Percentiles rank a stretch among this genome's conserved stretches.
These are phyloP conservation scores for Melanotaenia trifasciata DNA, from an alignment of 2,797 vertebrate genomes.

Conservation along the genomic window DNA sequence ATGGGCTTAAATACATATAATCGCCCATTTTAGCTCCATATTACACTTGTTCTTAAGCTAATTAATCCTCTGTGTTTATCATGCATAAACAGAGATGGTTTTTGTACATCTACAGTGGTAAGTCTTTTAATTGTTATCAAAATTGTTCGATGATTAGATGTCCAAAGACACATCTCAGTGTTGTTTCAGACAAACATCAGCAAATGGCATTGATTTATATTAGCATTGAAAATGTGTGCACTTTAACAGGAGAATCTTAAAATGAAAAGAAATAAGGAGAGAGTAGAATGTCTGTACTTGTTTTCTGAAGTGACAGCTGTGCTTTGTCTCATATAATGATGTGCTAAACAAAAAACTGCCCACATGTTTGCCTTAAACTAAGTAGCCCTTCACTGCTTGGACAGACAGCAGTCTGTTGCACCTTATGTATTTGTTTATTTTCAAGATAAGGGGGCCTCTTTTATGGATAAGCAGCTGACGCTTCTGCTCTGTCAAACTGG, in stretches of 20 bases:
- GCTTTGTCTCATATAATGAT: slow-evolving; percentile 69
- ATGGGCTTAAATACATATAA: slow-evolving; percentile 79
- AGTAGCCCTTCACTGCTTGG: slow-evolving; percentile 80
- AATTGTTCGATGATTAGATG: slow-evolving; percentile 49
- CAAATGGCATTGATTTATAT: slow-evolving; percentile 47
- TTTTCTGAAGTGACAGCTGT: slow-evolving; percentile 63
- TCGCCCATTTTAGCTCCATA: slow-evolving; percentile 79
- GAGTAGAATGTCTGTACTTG: slow-evolving; percentile 20
- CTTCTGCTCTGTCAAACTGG: slow-evolving; percentile 90
- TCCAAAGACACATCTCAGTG: slow-evolving; percentile 22
- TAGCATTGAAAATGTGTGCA: slow-evolving; percentile 5
- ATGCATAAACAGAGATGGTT: slow-evolving; percentile 73
- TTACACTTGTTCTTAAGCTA: slow-evolving; percentile 81
- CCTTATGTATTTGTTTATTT: slow-evolving; percentile 88
- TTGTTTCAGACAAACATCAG: slow-evolving; percentile 39
- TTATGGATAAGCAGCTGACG: slow-evolving; percentile 97
- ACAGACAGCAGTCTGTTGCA: slow-evolving; percentile 80
- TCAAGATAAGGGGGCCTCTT: slow-evolving; percentile 91
- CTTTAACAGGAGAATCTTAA: not conserved
- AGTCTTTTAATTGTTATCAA: slow-evolving; percentile 47
- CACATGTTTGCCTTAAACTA: slow-evolving; percentile 80
- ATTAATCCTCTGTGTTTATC: slow-evolving; percentile 81
- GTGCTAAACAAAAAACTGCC: slow-evolving; percentile 74
- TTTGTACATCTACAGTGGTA: slow-evolving; percentile 56
- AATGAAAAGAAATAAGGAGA: not conserved